phyloP scores from a whole-genome alignment of 2,888 invertebrate genomes.

The Disparrhopalites patrizii region DNA sequence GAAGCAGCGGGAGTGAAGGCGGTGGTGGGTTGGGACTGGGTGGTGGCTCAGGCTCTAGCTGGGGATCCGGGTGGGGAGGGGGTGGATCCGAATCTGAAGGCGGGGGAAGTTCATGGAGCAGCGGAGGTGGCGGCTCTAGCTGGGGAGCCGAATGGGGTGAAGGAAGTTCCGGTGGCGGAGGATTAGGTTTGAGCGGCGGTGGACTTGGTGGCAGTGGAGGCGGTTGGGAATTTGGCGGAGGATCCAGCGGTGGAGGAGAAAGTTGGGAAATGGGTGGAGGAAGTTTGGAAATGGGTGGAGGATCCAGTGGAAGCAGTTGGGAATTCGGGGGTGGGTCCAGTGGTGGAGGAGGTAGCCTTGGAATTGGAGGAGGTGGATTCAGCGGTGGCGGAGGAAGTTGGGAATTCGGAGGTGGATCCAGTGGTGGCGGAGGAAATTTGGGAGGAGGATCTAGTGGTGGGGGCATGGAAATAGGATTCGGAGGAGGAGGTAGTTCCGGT shows the following conservation, averaged over 20 bases:
- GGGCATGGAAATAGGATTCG: neutral
- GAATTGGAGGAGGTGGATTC: neutral
- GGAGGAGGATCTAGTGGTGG: neutral
- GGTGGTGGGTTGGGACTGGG: neutral
- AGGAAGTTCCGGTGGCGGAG: neutral
- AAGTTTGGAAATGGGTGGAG: neutral
- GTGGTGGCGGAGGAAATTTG: neutral
- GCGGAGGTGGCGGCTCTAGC: too few species aligned
- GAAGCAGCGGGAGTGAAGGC: neutral
- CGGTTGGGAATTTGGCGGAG: too few species aligned
- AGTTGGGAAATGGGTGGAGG: neutral
- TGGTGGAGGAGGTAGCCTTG: neutral
- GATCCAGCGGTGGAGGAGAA: neutral
- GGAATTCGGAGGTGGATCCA: neutral
- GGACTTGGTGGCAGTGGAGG: neutral
- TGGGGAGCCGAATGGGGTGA: too few species aligned
- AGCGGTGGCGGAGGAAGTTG: neutral
- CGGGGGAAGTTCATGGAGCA: neutral
- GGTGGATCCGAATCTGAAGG: neutral
- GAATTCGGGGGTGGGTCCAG: neutral
- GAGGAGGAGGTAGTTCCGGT: neutral
- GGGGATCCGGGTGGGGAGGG: neutral
- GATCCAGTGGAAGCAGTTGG: neutral
- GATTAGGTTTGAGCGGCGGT: neutral
- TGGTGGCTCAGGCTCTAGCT: neutral